These are phyloP conservation scores for Lepus timidus DNA, from an alignment of 2,113 vertebrate species.

Conservation along the genomic window DNA sequence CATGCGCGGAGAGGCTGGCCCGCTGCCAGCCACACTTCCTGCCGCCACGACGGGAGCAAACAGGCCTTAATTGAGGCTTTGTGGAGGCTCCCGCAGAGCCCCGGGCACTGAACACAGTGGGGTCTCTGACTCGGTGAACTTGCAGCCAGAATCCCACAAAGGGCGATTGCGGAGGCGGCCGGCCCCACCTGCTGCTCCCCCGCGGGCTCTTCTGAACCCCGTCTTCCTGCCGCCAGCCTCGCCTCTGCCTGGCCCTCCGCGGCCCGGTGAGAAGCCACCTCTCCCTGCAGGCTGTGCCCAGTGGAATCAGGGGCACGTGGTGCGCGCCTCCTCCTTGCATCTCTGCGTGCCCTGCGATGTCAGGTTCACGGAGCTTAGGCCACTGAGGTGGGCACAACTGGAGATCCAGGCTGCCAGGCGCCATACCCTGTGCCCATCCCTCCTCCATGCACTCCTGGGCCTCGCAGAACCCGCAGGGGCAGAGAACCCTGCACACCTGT, in stretches of 20 bases:
- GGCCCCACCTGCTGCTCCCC: slow-evolving; percentile 56
- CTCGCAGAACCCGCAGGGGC: rapidly evolving
- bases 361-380: neutral
- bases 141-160: slow-evolving; percentile 68
- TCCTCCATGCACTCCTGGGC: neutral
- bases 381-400: neutral
- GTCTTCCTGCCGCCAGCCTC: neutral
- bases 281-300: neutral
- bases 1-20: slow-evolving; percentile 79
- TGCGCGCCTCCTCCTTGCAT: no score
- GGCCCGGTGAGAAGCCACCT: neutral
- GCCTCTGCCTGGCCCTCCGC: neutral
- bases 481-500: neutral
- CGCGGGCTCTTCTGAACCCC: no score
- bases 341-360: neutral
- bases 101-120: slow-evolving; percentile 74
- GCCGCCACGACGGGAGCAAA: slow-evolving; percentile 50
- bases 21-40: slow-evolving; percentile 73
- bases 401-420: neutral
- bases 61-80: slow-evolving; percentile 83
- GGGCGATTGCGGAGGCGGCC: slow-evolving; percentile 72
- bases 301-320: neutral
- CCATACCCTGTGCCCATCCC: neutral
- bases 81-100: slow-evolving; percentile 77
- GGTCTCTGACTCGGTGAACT: slow-evolving; percentile 79